Evolutionary conservation across 2,797 vertebrate genomes (phyloP).

Genomic region (Sciaenops ocellatus): DNA sequence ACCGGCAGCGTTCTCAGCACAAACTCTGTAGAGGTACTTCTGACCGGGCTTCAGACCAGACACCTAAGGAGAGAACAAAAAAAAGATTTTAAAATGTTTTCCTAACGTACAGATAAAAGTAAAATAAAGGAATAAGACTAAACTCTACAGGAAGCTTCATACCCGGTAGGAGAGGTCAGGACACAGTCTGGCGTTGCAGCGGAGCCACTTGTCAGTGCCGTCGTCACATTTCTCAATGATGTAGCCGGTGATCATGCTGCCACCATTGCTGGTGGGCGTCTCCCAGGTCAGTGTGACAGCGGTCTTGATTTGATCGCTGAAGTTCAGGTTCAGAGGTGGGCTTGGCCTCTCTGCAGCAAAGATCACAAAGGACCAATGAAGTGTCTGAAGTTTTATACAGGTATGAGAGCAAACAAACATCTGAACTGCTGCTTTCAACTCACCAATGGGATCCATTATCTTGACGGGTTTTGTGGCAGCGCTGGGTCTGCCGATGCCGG

Average conservation of each 20-base stretch:
- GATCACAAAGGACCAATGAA: neutral
- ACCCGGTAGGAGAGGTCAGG: constrained; percentile 94
- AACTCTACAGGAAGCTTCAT: constrained; percentile 14
- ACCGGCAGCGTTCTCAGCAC: constrained; percentile 96
- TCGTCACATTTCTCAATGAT: constrained; percentile 94
- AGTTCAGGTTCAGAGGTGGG: constrained; percentile 93
- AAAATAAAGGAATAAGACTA: neutral
- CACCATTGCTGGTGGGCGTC: constrained; percentile 92
- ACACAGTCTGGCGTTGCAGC: constrained; percentile 92
- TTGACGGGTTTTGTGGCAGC: constrained; percentile 93
- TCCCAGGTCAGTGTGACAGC: constrained; percentile 96
- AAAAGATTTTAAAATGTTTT: neutral
- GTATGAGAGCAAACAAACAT: neutral
- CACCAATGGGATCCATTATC: constrained; percentile 97
- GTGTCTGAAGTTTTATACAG: neutral
- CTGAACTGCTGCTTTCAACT: constrained; percentile 37
- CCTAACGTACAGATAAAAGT: neutral
- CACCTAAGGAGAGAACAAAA: constrained; percentile 83
- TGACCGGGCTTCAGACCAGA: constrained; percentile 91
- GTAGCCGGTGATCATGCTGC: constrained; percentile 95
- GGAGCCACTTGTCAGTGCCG: constrained; percentile 93
- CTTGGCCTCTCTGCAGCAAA: constrained; percentile 90
- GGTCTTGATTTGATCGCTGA: constrained; percentile 90
- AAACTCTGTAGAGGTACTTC: constrained; percentile 95
- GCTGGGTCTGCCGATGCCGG: constrained; percentile 95